Evolutionary conservation across 2,797 vertebrate species (phyloP), one percentile per base, ranked within the genome.

Genomic region (Falco novaeseelandiae): DNA sequence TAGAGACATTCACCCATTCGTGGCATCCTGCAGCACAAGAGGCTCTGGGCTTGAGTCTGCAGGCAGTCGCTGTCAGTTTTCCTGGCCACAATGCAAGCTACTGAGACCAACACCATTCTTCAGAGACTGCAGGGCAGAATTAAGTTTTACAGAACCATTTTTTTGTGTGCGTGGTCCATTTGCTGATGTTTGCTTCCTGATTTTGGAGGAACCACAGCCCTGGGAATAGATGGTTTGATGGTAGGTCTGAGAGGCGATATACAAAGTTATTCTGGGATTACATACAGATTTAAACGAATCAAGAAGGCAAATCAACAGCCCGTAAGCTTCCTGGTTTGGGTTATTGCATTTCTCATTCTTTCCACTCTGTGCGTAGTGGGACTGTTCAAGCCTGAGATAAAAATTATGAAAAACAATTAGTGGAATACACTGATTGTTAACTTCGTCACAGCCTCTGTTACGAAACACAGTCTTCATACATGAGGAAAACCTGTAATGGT

Each of bases 71-170:
- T 57, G 19, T 22, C 13, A 76, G 46, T 71, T 67, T 81, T 82
- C 11, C 20, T 17, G 13, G 20, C n/a, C 25, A 2, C 27, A 29
- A 9, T 7, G 5, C 5, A 5, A 0, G 6, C 10, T 82, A 7
- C n/a, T 34, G 34, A 62, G 14, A 67, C 17, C 25, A 48, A 3
- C 13, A 10, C 1, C 32, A 34, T 40, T 44, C 29, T 59, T 29
- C 57, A 90, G 48, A 59, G 25, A 46, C 15, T 36, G 14, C 15
- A 17, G 2, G 10, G 5, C 8, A 6, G 46, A 86, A 71, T 11
- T 36, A 25, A 14, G 27, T 29, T 66, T 61, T 58, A 29, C 14
- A 79, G 40, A 61, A 42, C 4, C 1, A 18, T 30, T 81, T 67
- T 67, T 73, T 9, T n/a, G 8, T 52, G 12, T 23, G 9, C 0